Conservation (phyloP, 2,797 vertebrate genomes). For the Dermochelys coriacea region DNA sequence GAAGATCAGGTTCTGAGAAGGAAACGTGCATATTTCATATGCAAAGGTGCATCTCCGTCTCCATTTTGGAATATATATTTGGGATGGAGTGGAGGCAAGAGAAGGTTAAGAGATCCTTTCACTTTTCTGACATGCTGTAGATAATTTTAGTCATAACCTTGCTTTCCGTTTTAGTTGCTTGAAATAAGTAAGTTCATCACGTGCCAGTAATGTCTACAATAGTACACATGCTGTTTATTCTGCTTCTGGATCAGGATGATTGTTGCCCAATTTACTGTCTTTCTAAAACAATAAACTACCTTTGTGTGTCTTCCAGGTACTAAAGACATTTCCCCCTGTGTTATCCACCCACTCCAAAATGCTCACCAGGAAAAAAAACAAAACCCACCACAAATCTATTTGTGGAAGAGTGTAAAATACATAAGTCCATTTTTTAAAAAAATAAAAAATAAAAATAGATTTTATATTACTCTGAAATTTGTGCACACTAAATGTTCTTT, state of each 20-base stretch:
- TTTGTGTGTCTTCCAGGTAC: constrained; percentile 54
- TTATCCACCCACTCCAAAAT: constrained; percentile 12
- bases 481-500: constrained; percentile 74
- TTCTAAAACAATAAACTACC: background rate
- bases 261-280: background rate
- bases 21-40: accelerated
- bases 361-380: constrained; percentile 20
- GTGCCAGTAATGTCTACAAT: accelerated
- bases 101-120: accelerated
- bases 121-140: accelerated
- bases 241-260: background rate
- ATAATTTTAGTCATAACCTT: background rate
- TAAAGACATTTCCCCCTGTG: background rate
- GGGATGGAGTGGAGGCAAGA: accelerated
- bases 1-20: background rate
- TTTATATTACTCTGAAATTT: constrained; percentile 68
- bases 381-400: background rate
- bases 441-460: background rate
- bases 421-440: constrained; percentile 15
- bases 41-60: accelerated
- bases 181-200: background rate
- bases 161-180: background rate
- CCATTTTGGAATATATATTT: accelerated
- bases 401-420: background rate
- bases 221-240: accelerated